A percentile compares a stretch with the other conserved stretches of the same genome.
phyloP scores from a whole-genome alignment of 2,113 vertebrate species.

The Symphodus melops region DNA sequence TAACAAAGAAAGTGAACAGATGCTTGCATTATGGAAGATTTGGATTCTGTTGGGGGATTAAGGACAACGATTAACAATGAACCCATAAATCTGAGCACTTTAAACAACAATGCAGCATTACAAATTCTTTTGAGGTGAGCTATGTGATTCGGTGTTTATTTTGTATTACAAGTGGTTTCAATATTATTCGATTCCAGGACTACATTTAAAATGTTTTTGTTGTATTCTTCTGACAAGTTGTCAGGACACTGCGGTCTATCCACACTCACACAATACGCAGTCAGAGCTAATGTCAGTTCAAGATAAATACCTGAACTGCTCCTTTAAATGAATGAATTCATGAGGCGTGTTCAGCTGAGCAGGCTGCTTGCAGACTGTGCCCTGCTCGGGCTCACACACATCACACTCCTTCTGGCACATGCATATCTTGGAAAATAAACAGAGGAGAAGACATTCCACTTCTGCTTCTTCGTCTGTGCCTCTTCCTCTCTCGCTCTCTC shows the following conservation, averaged over 20 bases:
- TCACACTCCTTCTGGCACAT: slow-evolving; percentile 24
- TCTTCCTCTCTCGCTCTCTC: slow-evolving; percentile 26
- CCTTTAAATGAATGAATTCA: slow-evolving; percentile 46
- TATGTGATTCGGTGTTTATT: background rate
- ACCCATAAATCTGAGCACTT: background rate
- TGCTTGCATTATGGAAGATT: no score
- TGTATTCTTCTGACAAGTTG: background rate
- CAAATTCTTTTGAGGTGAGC: background rate
- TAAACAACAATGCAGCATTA: background rate
- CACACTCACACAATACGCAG: background rate
- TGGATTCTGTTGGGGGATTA: no score
- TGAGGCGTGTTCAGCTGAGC: slow-evolving; percentile 19
- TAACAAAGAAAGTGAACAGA: background rate
- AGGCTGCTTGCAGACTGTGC: slow-evolving; percentile 17
- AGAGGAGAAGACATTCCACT: slow-evolving; percentile 30
- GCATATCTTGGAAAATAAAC: slow-evolving; percentile 43
- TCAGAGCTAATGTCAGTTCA: background rate
- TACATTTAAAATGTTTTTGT: background rate
- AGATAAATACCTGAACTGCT: background rate
- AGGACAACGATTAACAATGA: background rate
- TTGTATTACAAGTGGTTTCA: background rate
- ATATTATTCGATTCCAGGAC: background rate
- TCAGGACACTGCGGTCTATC: background rate
- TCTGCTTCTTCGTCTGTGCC: slow-evolving; percentile 42
- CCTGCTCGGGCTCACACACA: slow-evolving; percentile 37